These are phyloP conservation scores for Eurois occulta DNA, from an alignment of 2,888 invertebrate genomes.

Conservation along the genomic window DNA sequence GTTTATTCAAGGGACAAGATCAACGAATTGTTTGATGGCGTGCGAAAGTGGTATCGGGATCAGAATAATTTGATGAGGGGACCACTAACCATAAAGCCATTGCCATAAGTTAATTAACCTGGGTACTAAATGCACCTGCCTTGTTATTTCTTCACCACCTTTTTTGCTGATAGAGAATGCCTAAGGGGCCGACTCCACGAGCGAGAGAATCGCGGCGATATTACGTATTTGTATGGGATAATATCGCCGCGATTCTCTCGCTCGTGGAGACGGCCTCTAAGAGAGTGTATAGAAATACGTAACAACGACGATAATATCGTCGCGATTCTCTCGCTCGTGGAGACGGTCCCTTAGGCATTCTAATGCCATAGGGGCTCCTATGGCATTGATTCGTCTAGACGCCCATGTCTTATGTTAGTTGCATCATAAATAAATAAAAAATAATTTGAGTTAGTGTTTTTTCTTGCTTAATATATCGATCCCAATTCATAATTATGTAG, in stretches of 20 bases:
- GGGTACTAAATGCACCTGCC: not conserved
- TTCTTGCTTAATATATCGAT: not conserved
- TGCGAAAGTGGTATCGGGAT: not conserved
- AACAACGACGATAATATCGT: too few relatives aligned
- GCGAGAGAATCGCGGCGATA: too few relatives aligned
- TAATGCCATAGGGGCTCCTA: too few relatives aligned
- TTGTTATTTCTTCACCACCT: not conserved
- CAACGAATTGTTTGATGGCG: not conserved
- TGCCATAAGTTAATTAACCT: not conserved
- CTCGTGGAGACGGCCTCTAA: too few relatives aligned
- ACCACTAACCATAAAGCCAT: not conserved
- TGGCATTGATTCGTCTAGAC: not conserved
- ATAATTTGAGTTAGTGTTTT: conserved; percentile 1
- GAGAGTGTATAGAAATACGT: too few relatives aligned
- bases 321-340: too few relatives aligned
- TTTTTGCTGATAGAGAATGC: not conserved
- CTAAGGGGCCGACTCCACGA: too few relatives aligned
- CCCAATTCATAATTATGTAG: not conserved
- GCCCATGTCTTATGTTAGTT: not conserved
- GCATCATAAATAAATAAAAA: not conserved
- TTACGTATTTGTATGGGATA: too few relatives aligned
- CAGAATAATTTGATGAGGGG: not conserved
- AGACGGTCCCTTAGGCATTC: too few relatives aligned
- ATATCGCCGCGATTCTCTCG: too few relatives aligned
- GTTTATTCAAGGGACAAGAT: not conserved